Base-by-base conservation (phyloP, 2,888 invertebrate genomes). In the Xylota sylvarum region DNA sequence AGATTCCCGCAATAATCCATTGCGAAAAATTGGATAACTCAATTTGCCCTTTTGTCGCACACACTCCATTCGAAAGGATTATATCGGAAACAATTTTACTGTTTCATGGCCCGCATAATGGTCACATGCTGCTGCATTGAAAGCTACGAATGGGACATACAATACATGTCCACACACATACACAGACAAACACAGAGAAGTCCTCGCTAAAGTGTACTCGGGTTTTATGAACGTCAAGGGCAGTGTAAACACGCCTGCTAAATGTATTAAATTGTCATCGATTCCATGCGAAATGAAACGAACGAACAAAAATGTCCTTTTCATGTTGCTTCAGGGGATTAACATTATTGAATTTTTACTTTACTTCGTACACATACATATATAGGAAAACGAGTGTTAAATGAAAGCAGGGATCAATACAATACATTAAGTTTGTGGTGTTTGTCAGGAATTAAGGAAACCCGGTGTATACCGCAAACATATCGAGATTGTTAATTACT, bases 241-340 rank as follows among this genome's bases (percentile, higher is more conserved):
- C 81, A 77, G 81, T 81, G 85, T 85, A 81, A 85, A 85, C 85
- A 76, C 85, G 76, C 81, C 76, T 72, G 85, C 60, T 81, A 85
- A 81, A 85, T 85, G 72, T 85, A 85, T 85, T 81, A 85, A 85
- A 85, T 81, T 81, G 81, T 81, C 85, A 81, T 85, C 85, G 85
- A 81, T 85, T 70, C 52, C 70, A 72, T 67, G 58, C 55, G 60
- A 85, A 76, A 76, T 48, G 76, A 67, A 76, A 48, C 55, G 60
- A 81, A 67, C 72, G 81, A 62, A 81, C 65, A 23, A 60, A 72
- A 85, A 85, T 85, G 76, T 77, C 74, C 85, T 81, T 85, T 85
- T 85, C 70, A 81, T 85, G 81, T 81, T 72, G 81, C 85, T 81
- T 60, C 48, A 9, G 85, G 81, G 85, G 85, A 85, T 85, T 67